phyloP scores from a whole-genome alignment of 1,140 invertebrate species.

The Drosophila kanapiae region DNA sequence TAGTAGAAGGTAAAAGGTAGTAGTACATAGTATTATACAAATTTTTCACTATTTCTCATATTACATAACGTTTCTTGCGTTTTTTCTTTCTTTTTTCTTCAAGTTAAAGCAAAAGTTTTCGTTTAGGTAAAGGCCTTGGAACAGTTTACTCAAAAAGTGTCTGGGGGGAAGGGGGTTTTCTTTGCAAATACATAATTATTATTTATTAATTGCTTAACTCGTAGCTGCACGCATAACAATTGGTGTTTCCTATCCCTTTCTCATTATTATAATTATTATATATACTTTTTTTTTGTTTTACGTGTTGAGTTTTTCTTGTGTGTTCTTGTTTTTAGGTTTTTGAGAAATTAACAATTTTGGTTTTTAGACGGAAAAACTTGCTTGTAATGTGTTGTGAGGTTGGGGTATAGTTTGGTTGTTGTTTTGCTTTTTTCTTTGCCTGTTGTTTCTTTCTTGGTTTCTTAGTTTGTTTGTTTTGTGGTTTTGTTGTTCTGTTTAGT shows the following conservation, averaged over 20 bases:
- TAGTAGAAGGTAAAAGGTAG: slow-evolving; percentile 22
- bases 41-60: slow-evolving; percentile 30
- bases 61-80: slow-evolving; percentile 22
- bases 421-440: slow-evolving; percentile 70
- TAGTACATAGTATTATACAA: slow-evolving; percentile 44
- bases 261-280: slow-evolving; percentile 12
- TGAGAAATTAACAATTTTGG: slow-evolving; percentile 43
- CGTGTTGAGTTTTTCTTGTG: slow-evolving; percentile 17
- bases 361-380: slow-evolving; percentile 57
- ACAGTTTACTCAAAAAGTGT: slow-evolving; percentile 47
- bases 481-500: slow-evolving; percentile 41
- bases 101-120: slow-evolving; percentile 51
- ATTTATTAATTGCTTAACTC: slow-evolving; percentile 49
- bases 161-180: slow-evolving; percentile 10
- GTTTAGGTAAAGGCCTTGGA: slow-evolving; percentile 44
- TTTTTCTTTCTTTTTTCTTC: background rate
- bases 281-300: slow-evolving; percentile 23
- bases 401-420: slow-evolving; percentile 51
- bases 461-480: slow-evolving; percentile 49
- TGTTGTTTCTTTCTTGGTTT: slow-evolving; percentile 62
- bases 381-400: slow-evolving; percentile 32
- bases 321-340: slow-evolving; percentile 17
- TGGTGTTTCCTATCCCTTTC: slow-evolving; percentile 64
- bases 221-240: slow-evolving; percentile 54
- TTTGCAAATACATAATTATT: slow-evolving; percentile 52